Evolutionary conservation across 2,797 vertebrate genomes (phyloP).

Genomic region (Eleutherodactylus coqui): DNA sequence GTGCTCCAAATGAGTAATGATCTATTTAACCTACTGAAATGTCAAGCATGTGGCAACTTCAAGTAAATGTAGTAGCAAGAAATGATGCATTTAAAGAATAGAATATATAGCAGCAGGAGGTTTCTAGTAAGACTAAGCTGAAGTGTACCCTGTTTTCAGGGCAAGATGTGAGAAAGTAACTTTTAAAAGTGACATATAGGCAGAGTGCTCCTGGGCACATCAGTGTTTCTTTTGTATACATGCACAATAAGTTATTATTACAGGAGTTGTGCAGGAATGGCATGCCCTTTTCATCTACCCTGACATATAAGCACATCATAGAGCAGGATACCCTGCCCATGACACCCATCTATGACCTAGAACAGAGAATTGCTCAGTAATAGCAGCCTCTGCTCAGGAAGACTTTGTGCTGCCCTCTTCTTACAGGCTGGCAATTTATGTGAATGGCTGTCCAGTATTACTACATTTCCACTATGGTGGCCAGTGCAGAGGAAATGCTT

Average conservation of each 20-base stretch:
- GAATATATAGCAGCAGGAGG: background rate
- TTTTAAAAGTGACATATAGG: background rate
- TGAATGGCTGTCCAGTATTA: no score
- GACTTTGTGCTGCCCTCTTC: no score
- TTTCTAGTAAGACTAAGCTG: background rate
- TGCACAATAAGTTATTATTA: background rate
- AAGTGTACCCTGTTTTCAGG: background rate
- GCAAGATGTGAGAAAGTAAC: background rate
- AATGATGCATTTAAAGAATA: conserved; percentile 3
- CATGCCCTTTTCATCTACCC: no score
- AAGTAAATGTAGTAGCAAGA: conserved; percentile 1
- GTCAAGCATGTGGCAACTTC: conserved; percentile 28
- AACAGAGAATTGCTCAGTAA: no score
- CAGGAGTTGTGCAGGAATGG: no score
- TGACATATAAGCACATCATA: no score
- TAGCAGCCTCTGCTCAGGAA: no score
- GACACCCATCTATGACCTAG: no score
- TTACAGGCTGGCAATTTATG: no score
- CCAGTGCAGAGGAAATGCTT: no score
- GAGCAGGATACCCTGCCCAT: no score
- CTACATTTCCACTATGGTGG: no score
- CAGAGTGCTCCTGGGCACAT: background rate
- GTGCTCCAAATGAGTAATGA: conserved; percentile 44
- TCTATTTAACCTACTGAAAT: conserved; percentile 52
- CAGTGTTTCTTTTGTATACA: background rate